Evolutionary conservation across 2,888 invertebrate genomes (phyloP).

Genomic region (Ophion costatus): DNA sequence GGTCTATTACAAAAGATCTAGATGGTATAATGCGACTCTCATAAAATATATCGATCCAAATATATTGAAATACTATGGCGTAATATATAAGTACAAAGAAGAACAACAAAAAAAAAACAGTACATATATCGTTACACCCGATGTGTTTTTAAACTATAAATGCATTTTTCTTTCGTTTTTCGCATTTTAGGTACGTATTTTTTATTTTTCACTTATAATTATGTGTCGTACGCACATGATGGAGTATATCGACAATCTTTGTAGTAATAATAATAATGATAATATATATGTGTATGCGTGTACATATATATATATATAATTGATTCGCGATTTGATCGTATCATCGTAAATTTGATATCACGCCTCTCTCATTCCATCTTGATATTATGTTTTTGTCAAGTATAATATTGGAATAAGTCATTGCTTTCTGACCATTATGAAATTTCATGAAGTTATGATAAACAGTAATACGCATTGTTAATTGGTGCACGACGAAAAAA

Average conservation of each 20-base stretch:
- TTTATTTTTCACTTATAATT: constrained; percentile 51
- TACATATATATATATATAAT: constrained; percentile 70
- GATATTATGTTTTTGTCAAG: constrained; percentile 56
- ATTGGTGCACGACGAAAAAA: constrained; percentile 53
- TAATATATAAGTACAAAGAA: constrained; percentile 78
- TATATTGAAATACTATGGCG: constrained; percentile 80
- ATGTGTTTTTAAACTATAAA: constrained; percentile 48
- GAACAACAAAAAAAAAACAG: constrained; percentile 75
- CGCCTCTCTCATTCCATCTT: constrained; percentile 57
- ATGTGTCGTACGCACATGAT: constrained; percentile 70
- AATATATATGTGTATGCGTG: constrained; percentile 67
- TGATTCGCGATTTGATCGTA: constrained; percentile 58
- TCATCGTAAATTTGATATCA: constrained; percentile 66
- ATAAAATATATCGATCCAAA: constrained; percentile 81
- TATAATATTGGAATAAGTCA: constrained; percentile 61
- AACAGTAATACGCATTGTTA: constrained; percentile 71
- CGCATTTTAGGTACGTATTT: constrained; percentile 73
- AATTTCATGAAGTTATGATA: constrained; percentile 83
- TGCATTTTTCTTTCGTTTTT: constrained; percentile 65
- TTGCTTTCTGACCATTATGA: constrained; percentile 78
- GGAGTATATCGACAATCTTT: constrained; percentile 61
- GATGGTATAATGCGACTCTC: constrained; percentile 80
- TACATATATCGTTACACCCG: constrained; percentile 44
- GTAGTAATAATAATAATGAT: constrained; percentile 58
- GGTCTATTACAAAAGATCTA: constrained; percentile 80